Evolutionary conservation across 1,140 invertebrate species (phyloP), one percentile per base, ranked within the genome.

Genomic region (Cyclargus thomasi): DNA sequence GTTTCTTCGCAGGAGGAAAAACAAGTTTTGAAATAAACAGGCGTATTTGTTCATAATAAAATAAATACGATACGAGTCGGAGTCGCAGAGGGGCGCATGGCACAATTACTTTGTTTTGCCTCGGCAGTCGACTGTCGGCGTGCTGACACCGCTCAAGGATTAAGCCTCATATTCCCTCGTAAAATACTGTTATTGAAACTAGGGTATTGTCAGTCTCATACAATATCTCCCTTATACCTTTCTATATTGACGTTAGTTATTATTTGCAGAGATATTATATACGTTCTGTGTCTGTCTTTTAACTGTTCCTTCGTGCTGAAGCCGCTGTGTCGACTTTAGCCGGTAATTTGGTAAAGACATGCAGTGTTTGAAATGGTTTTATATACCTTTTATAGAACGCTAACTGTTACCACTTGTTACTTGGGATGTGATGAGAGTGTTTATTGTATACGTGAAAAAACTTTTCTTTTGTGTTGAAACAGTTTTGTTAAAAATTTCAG

Each of bases 91-190:
- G 23, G 74, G 66, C 65, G 72, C 70, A 78, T 80, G 77, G 71
- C 74, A 81, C 74, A 81, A 86, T 83, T 79, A 78, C 78, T 81
- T 82, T 86, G 80, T 86, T 86, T 86, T 82, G 77, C 67, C 70
- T 67, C 63, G 36, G 23, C 23, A 29, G 1, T 39, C 36, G 36
- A 6, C 23, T 3, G 1, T 39, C 36, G 39, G 1, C 29, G 29
- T 68, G 66, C 71, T 66, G 72, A 68, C 62, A 72, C 17, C 55
- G 55, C 55, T 36, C 55, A 21, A 20, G 55, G 55, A 59, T 59
- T 59, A 59, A 59, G 55, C 20, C 55, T 59, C 55, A 8, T 59
- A 59, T 59, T 59, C 55, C 1, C 18, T 59, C 55, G 18, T 59
- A 21, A 59, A 59, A 59, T 59, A 59, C 14, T 59, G 20, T 59